Conservation (phyloP, 2,797 vertebrate genomes). For the Pogoniulus pusillus region DNA sequence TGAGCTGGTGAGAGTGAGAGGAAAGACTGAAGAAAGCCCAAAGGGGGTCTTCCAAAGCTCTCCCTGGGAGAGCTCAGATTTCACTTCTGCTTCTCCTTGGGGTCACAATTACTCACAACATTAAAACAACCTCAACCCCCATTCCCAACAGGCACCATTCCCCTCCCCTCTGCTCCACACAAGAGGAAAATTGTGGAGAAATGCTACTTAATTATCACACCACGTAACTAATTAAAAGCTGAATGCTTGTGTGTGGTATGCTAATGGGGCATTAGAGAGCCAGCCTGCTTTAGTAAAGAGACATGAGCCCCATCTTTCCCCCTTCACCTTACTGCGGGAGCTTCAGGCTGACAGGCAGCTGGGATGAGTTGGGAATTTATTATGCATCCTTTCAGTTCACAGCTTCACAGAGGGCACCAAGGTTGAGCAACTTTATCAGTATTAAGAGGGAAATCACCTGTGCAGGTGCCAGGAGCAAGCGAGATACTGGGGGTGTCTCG, state of each 20-base stretch:
- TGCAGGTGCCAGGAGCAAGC: background rate
- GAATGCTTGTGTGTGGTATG: constrained; percentile 72
- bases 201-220: constrained; percentile 78
- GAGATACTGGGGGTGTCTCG: background rate
- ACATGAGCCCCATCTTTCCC: constrained; percentile 37
- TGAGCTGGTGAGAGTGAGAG: background rate
- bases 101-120: constrained; percentile 69
- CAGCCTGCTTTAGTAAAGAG: constrained; percentile 69
- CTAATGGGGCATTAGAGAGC: constrained; percentile 78
- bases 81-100: constrained; percentile 65
- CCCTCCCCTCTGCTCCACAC: constrained; percentile 35
- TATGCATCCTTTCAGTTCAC: constrained; percentile 58
- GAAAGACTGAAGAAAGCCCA: background rate
- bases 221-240: constrained; percentile 81
- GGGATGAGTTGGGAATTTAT: constrained; percentile 74
- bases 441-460: constrained; percentile 40
- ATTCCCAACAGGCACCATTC: constrained; percentile 40
- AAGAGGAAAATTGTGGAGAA: constrained; percentile 72
- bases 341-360: constrained; percentile 72
- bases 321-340: constrained; percentile 60
- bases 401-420: constrained; percentile 68
- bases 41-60: background rate
- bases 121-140: constrained; percentile 59
- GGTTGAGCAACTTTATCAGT: constrained; percentile 58
- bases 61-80: constrained; percentile 22